A percentile compares a stretch with the other conserved stretches of the same genome.
Evolutionary conservation across 2,113 vertebrate genomes (phyloP).

Genomic region (Lampris megalopsis): DNA sequence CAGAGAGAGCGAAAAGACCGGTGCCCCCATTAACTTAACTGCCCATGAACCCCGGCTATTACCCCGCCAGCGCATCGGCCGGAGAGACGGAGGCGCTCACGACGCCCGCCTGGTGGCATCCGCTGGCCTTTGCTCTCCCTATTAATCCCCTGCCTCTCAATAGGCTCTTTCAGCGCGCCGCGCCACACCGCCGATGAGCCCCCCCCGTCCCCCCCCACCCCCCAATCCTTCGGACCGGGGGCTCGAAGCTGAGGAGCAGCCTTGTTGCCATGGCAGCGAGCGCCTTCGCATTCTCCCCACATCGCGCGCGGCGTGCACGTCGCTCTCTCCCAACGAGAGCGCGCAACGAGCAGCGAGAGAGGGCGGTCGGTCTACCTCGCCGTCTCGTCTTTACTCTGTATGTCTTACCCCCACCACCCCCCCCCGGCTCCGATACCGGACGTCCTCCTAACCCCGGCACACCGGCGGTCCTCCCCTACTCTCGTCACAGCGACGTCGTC

Average conservation of each 20-base stretch:
- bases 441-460: conserved; percentile 54
- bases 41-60: no score
- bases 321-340: conserved; percentile 56
- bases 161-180: conserved; percentile 75
- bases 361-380: no score
- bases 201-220: conserved; percentile 59
- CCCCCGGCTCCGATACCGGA: conserved; percentile 53
- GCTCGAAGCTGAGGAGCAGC: conserved; percentile 77
- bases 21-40: no score
- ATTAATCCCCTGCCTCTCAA: conserved; percentile 73
- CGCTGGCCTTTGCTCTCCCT: conserved; percentile 55
- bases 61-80: no score
- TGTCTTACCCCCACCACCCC: not conserved
- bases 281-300: conserved; percentile 81
- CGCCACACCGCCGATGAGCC: conserved; percentile 75
- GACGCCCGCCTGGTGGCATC: conserved; percentile 51
- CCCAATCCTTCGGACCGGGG: conserved; percentile 80
- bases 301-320: conserved; percentile 69
- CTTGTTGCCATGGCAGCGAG: conserved; percentile 84
- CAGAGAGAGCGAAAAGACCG: no score
- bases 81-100: not conserved
- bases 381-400: no score
- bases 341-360: conserved; percentile 32
- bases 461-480: conserved; percentile 35
- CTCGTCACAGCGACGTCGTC: not conserved